Evolutionary conservation across 1,140 invertebrate genomes (phyloP), one percentile per base, ranked within the genome.

Genomic region (Drosophila auraria): DNA sequence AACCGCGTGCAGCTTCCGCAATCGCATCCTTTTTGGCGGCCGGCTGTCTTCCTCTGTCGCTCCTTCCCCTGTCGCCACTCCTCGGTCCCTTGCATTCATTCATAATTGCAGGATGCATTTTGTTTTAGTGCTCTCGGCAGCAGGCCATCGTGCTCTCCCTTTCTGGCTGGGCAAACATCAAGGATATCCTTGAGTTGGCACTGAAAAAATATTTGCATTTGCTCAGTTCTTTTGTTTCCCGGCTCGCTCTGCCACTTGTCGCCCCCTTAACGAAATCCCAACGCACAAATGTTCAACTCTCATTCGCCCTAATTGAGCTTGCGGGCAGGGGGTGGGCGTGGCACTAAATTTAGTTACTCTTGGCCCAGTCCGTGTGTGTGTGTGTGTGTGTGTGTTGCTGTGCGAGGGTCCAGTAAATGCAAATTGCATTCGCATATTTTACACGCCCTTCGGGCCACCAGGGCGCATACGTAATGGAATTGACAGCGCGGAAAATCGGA

Each of bases 31-130:
- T 79, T 79, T 66, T 74, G 68, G 58, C 56, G 71, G 56, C 77
- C 54, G 54, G 51, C 51, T 87, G 61, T 50, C 69, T 71, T 68
- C 73, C 74, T 76, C 47, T 66, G 74, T 53, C 49, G 58, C 58
- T 50, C 44, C 47, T 78, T 63, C 60, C 54, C 15, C 79, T 77
- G 51, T 69, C 51, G 51, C 3, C 51, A 14, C 9, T 38, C 8
- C 14, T 8, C 53, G 14, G 38, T n/a, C 14, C 0, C 54, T 25
- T 8, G 66, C 54, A 74, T 89, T 83, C 84, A 80, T 84, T 81
- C 84, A 84, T 87, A 87, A 87, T 87, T 87, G 84, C 83, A 81
- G 83, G 84, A 89, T 84, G 84, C 83, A 87, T 70, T 83, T 83
- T 70, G 63, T 58, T 84, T 84, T 83, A 75, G 82, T 58, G 54